Conservation (phyloP, 92 coral and sea anemone species). For the Paramuricea clavata region DNA sequence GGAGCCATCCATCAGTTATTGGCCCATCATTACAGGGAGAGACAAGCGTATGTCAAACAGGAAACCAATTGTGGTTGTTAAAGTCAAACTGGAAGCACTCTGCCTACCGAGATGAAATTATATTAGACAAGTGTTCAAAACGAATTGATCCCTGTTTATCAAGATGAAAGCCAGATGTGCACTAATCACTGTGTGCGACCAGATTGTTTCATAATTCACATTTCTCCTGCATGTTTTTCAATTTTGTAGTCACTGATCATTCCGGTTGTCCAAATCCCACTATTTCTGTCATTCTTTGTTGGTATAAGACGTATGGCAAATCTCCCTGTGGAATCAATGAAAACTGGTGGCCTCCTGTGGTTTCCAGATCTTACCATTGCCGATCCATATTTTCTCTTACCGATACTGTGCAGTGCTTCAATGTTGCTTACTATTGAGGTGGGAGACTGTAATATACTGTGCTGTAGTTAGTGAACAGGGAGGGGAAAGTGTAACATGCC, state of each 20-base stretch:
- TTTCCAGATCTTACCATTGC: slow-evolving; percentile 84
- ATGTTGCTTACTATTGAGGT: slow-evolving; percentile 98
- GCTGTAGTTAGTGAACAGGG: no score
- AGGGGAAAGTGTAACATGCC: no score
- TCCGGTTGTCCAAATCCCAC: slow-evolving; percentile 84
- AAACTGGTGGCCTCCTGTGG: slow-evolving; percentile 90
- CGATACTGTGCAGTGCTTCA: slow-evolving; percentile 85
- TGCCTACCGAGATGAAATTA: no score
- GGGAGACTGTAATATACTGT: no score
- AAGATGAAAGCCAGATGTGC: background rate
- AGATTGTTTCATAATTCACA: no score
- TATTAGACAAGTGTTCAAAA: no score
- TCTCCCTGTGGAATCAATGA: slow-evolving; percentile 90
- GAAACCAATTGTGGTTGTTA: no score
- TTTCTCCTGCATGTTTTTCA: background rate
- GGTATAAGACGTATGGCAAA: slow-evolving; percentile 90
- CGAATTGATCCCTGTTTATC: background rate
- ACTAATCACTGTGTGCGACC: no score
- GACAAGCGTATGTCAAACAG: no score
- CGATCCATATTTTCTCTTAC: slow-evolving; percentile 92
- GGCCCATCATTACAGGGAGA: no score
- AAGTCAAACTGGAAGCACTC: no score
- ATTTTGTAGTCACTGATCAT: slow-evolving; percentile 82
- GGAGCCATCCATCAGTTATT: no score
- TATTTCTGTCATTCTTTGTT: slow-evolving; percentile 90